Conservation (phyloP, 2,888 invertebrate genomes). For the Apotomis betuletana region DNA sequence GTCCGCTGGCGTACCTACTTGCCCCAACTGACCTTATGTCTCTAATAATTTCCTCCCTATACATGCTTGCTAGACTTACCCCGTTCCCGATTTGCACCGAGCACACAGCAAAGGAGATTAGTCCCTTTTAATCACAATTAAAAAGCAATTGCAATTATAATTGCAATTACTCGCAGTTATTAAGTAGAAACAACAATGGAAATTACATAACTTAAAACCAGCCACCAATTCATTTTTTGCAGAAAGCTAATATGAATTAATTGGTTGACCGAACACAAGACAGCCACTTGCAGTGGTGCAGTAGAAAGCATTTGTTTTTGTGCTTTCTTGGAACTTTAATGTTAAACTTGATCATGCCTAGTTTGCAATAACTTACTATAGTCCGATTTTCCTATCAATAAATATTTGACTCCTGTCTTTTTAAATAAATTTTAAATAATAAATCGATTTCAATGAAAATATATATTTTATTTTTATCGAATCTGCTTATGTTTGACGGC, state of each 20-base stretch:
- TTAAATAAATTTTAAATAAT: no score
- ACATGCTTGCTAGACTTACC: not conserved
- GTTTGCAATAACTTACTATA: not conserved
- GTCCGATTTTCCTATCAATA: no score
- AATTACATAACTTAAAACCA: slow-evolving; percentile 9
- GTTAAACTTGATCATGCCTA: slow-evolving; percentile 12
- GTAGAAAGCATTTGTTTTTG: slow-evolving; percentile 29
- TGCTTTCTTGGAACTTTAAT: slow-evolving; percentile 32
- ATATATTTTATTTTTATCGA: no score
- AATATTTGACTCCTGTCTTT: no score
- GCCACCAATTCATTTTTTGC: slow-evolving; percentile 22
- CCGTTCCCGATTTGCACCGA: no score
- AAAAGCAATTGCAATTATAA: slow-evolving; percentile 30
- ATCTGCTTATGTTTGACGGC: no score
- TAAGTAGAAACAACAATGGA: slow-evolving; percentile 27
- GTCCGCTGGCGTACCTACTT: no score
- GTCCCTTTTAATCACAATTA: slow-evolving; percentile 21
- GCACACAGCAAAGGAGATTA: not conserved
- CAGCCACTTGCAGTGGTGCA: slow-evolving; percentile 12
- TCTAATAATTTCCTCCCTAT: no score
- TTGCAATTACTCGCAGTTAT: slow-evolving; percentile 19
- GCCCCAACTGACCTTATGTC: no score
- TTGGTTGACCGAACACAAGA: slow-evolving; percentile 34
- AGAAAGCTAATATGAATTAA: slow-evolving; percentile 29
- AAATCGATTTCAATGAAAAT: no score